Percentiles rank a stretch among this genome's conserved stretches.
These are phyloP conservation scores for Girardinus metallicus DNA, from an alignment of 2,797 vertebrate genomes.

Conservation along the genomic window DNA sequence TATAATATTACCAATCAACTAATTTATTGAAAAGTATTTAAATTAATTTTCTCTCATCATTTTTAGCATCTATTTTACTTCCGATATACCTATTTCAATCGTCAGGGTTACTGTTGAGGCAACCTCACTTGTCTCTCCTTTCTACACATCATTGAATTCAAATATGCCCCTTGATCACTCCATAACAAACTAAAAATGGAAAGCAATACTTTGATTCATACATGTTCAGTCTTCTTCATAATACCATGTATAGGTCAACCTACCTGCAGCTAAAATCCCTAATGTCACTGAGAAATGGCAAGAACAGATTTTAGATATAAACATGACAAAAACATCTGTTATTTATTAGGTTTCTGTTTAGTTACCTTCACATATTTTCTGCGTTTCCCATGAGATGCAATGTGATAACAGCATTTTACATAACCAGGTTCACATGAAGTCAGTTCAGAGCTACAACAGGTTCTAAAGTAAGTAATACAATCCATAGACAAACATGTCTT, in stretches of 20 bases:
- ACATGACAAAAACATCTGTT: constrained; percentile 13
- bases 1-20: too few species aligned
- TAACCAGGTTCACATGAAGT: constrained; percentile 22
- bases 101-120: too few species aligned
- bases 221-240: constrained; percentile 5
- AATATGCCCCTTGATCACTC: constrained; percentile 55
- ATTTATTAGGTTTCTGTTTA: constrained; percentile 14
- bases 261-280: background rate
- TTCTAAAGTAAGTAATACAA: constrained; percentile 74
- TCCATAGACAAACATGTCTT: constrained; percentile 51
- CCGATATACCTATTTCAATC: too few species aligned
- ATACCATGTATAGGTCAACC: background rate
- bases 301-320: constrained; percentile 35
- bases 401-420: constrained; percentile 25
- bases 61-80: too few species aligned
- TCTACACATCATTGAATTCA: background rate
- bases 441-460: constrained; percentile 57
- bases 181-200: constrained; percentile 28
- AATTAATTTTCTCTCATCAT: too few species aligned
- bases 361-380: constrained; percentile 36
- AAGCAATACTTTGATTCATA: constrained; percentile 47
- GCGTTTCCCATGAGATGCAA: constrained; percentile 22
- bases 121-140: too few species aligned
- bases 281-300: background rate
- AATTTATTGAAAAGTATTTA: too few species aligned